Base-by-base conservation (phyloP, 2,113 vertebrate species). In the Vombatus ursinus region DNA sequence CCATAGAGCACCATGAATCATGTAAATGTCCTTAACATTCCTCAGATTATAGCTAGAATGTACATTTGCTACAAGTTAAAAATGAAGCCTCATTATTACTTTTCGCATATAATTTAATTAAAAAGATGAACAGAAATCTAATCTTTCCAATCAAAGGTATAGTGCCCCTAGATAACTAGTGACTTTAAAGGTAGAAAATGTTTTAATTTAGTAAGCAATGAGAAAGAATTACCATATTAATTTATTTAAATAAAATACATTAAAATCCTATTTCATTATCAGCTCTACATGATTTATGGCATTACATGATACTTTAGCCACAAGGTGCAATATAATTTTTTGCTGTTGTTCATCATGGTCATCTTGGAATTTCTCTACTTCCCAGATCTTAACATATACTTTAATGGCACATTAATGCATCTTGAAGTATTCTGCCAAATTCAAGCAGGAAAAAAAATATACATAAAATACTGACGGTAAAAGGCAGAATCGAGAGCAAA, bases 131-230 rank as follows among this genome's bases (percentile, higher is more conserved):
- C 16, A 91, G 52, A 96, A 95, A 84, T 84, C 5, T 8, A 44
- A 22, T 44, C 68, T 84, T 84, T 84, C 16, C 19, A 44, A 44
- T n/a, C 68, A 44, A 84, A 7, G 4, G 37, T n/a, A 37, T 37
- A 37, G 61, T n/a, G 9, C 1, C 61, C 31, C 14, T 77, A 16
- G 12, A 68, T 37, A 44, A n/a, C 28, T 9, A 54, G 25, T 91
- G 84, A 61, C 53, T 94, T 93, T 48, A 96, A 95, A 53, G 89
- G 91, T 47, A 47, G 96, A 96, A 52, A 92, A 77, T 50, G 31
- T 94, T 96, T n/a, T 93, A 94, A 94, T 90, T 77, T 91, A 90
- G 92, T 95, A 92, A 94, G 6, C 94, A 94, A 50, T 77, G 50
- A 77, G 48, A 93, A 95, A 90, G 8, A 89, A 52, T 0, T 8